Conservation (phyloP, 2,113 vertebrate species). For the Lonchura striata region DNA sequence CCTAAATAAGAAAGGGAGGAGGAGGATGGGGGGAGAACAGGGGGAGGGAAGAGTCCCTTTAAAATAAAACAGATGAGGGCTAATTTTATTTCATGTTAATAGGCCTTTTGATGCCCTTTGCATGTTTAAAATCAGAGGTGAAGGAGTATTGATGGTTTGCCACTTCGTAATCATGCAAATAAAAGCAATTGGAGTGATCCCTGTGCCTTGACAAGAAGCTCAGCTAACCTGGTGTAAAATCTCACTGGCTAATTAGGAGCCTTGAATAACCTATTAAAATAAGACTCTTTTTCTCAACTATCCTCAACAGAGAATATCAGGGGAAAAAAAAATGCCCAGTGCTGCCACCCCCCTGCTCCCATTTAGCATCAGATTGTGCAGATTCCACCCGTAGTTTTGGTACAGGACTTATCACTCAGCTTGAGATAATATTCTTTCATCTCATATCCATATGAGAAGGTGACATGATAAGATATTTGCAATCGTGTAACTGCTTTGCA, state of each 20-base stretch:
- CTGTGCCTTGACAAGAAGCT: neutral
- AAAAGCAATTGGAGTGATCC: slow-evolving; percentile 24
- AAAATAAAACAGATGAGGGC: slow-evolving; percentile 50
- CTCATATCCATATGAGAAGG: slow-evolving; percentile 69
- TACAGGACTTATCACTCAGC: slow-evolving; percentile 57
- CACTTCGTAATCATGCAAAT: neutral
- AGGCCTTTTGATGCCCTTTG: slow-evolving; percentile 15
- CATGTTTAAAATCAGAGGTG: slow-evolving; percentile 5
- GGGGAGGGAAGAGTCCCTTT: slow-evolving; percentile 24
- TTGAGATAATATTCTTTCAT: slow-evolving; percentile 76
- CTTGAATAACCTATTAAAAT: slow-evolving; percentile 1
- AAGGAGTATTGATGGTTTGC: neutral
- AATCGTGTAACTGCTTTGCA: slow-evolving; percentile 76
- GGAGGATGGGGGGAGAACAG: neutral
- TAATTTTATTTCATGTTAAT: slow-evolving; percentile 63
- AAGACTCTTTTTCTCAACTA: neutral
- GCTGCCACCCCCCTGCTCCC: neutral
- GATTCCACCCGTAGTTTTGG: slow-evolving; percentile 53
- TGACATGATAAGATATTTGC: slow-evolving; percentile 78
- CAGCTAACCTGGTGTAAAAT: neutral
- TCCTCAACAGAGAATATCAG: neutral
- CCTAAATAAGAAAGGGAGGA: slow-evolving; percentile 22
- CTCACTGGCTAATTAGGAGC: slow-evolving; percentile 30
- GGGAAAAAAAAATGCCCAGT: neutral
- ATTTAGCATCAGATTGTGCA: slow-evolving; percentile 37